Evolutionary conservation across 2,888 invertebrate species (phyloP).

Genomic region (Tolmerus cingulatus): DNA sequence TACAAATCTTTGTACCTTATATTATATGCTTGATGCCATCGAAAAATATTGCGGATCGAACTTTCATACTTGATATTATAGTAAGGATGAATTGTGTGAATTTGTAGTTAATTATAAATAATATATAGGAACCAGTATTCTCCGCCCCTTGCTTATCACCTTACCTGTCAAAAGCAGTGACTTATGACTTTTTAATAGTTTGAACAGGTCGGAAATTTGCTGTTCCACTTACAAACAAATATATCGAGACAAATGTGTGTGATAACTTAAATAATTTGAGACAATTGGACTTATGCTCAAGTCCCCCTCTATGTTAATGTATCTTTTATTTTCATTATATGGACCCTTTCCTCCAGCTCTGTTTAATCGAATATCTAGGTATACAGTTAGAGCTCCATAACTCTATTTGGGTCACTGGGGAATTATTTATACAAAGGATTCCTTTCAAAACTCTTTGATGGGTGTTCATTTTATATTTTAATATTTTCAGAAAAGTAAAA

Average conservation of each 20-base stretch:
- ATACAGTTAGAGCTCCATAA: background rate
- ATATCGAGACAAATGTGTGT: background rate
- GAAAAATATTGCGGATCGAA: background rate
- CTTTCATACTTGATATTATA: background rate
- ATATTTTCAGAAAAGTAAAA: no score
- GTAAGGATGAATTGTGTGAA: background rate
- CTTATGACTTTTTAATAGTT: conserved; percentile 26
- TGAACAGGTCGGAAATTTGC: background rate
- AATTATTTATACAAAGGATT: background rate
- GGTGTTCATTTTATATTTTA: background rate
- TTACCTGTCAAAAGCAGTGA: conserved; percentile 22
- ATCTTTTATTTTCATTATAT: background rate
- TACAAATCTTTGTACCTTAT: background rate
- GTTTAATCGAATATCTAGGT: background rate
- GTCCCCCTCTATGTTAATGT: background rate
- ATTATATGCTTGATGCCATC: background rate
- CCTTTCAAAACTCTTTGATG: background rate
- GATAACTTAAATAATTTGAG: background rate
- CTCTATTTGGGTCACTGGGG: background rate
- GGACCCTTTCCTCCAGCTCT: background rate
- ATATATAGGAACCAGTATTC: background rate
- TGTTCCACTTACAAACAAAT: conserved; percentile 1
- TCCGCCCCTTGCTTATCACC: background rate
- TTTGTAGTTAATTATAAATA: background rate
- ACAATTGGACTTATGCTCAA: background rate